These are phyloP conservation scores for Hyla sarda DNA, from an alignment of 2,113 vertebrate genomes.

Conservation along the genomic window DNA sequence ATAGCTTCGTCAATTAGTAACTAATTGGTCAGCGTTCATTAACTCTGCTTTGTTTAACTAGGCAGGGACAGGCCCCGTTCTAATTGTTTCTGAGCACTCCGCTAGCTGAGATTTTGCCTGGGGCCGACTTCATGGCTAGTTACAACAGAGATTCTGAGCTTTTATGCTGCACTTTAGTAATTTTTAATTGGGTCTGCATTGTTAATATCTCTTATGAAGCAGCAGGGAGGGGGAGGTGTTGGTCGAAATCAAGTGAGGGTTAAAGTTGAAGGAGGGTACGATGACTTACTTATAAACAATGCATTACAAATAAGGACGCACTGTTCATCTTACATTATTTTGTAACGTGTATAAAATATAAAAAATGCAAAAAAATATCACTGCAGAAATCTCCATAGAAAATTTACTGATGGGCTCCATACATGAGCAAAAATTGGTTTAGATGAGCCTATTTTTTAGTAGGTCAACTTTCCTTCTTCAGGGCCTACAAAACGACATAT, in stretches of 20 bases:
- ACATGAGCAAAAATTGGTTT: no score
- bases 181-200: slow-evolving; percentile 50
- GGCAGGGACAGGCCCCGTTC: slow-evolving; percentile 58
- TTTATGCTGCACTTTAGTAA: slow-evolving; percentile 44
- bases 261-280: not conserved
- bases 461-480: no score
- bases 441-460: no score
- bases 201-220: slow-evolving; percentile 5
- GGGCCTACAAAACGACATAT: no score
- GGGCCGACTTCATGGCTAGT: slow-evolving; percentile 38
- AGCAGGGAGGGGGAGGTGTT: not conserved
- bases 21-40: slow-evolving; percentile 77
- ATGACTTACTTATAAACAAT: not conserved
- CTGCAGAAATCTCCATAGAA: no score
- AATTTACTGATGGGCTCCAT: no score
- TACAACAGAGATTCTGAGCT: slow-evolving; percentile 25
- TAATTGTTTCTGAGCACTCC: slow-evolving; percentile 57
- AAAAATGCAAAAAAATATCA: no score
- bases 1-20: slow-evolving; percentile 77
- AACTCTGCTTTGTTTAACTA: slow-evolving; percentile 74
- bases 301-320: not conserved
- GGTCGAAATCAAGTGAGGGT: not conserved
- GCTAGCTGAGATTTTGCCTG: slow-evolving; percentile 37
- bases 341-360: no score
- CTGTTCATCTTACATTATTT: not conserved